Base-by-base conservation (phyloP, 2,113 vertebrate genomes). In the Calidris pygmaea region DNA sequence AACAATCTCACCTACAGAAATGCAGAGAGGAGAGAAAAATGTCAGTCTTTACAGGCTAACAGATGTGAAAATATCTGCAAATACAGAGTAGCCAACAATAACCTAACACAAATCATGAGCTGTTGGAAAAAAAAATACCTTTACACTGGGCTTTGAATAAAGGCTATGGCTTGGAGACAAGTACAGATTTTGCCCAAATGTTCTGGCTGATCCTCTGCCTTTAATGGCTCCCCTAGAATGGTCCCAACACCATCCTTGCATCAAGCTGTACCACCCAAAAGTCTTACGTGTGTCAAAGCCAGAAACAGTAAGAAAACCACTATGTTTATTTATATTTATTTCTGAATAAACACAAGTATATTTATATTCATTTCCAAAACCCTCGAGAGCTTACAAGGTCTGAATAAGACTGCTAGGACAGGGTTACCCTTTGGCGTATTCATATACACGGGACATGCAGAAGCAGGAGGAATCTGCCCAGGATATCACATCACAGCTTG, bases 41-140 rank as follows among this genome's bases (percentile, higher is more conserved):
- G 14, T 41, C 1, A 2, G 66, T 83, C 50, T 95, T 96, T 58
- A 73, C 52, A 48, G 84, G 7, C 56, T 68, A n/a, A 68, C 89
- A 95, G 90, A 89, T 96, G 90, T 79, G 86, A 93, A 97, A 96
- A 93, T 76, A 81, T 58, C 85, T 52, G 3, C 74, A 66, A 59
- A 67, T 17, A 27, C 80, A 70, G 62, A 58, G 71, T 1, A 58
- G 92, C 96, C 96, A 97, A 95, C 94, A 93, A 87, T 22, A 96
- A 96, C 86, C 83, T 21, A 32, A 43, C 86, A 95, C 62, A 92
- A 87, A 82, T 87, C 86, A 85, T 70, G 88, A 92, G 66, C 92
- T 89, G 62, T 24, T 89, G 91, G 92, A 96, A 95, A 90, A 66
- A 90, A 94, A 96, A 96, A 89, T 75, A 72, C 71, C 80, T 66